Evolutionary conservation across 2,888 invertebrate species (phyloP), one percentile per base, ranked within the genome.

Genomic region (Ischnus inquisitorius): DNA sequence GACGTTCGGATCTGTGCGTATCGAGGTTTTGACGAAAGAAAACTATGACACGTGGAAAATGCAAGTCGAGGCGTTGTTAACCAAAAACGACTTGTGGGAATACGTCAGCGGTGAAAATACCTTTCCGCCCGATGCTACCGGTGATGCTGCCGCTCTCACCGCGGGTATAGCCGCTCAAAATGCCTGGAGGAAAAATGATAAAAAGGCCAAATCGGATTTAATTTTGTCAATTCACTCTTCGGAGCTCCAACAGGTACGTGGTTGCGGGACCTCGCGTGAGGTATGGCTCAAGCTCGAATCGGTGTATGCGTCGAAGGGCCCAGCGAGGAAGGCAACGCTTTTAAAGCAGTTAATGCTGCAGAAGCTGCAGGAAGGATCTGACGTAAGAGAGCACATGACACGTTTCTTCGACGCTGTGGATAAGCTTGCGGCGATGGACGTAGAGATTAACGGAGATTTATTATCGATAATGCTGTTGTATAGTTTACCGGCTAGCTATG

Each of bases 401-500:
- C 60, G 83, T 25, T 86, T 87, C 54, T 86, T 84, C 67, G n/a
- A n/a, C n/a, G n/a, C n/a, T n/a, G n/a, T n/a, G n/a, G n/a, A n/a
- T n/a, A n/a, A n/a, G n/a, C n/a, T 88, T 1, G 34, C 25, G 1
- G 76, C 69, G 1, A 84, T 88, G 86, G 82, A 84, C 3, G 75
- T 88, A 3, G 81, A 81, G 0, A 80, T 88, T 16, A 85, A 86
- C 54, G 65, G 41, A n/a, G 85, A 87, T 39, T 48, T 87, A 1
- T 51, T 85, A 1, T 57, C 76, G 2, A 46, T 85, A 12, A 84
- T 85, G 81, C n/a, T 87, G 2, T 48, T 88, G 3, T 85, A 87
- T 22, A 86, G 84, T 25, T 64, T 87, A 4, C 85, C 87, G 14
- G 51, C 68, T 16, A 85, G 81, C 8, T 89, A 69, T n/a, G 88